These are phyloP conservation scores for Bursaphelenchus mucronatus DNA, from an alignment of 1,140 invertebrate species.

Conservation along the genomic window DNA sequence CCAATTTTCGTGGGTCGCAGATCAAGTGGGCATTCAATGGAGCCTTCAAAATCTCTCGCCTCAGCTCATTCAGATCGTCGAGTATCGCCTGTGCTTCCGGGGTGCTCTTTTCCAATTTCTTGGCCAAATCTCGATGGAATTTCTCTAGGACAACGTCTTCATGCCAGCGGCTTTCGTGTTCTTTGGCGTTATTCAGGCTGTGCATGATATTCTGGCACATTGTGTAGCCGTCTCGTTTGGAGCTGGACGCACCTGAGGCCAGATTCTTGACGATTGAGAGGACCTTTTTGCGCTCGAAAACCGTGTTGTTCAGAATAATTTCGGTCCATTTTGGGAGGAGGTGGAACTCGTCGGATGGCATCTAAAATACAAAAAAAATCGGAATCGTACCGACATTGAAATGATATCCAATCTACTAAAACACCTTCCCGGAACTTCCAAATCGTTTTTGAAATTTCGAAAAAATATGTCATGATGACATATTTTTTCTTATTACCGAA, in stretches of 20 bases:
- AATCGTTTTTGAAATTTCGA: too few species aligned
- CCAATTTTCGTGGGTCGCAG: conserved; percentile 27
- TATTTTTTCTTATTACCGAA: too few species aligned
- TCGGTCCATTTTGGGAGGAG: conserved; percentile 41
- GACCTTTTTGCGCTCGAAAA: conserved; percentile 16
- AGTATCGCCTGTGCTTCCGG: conserved; percentile 14
- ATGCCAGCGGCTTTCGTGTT: conserved; percentile 30
- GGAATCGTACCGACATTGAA: too few species aligned
- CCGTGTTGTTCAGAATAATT: conserved; percentile 22
- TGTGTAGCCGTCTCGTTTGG: conserved; percentile 32
- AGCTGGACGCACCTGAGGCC: conserved; percentile 26
- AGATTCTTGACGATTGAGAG: conserved; percentile 34
- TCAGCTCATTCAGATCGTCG: conserved; percentile 12
- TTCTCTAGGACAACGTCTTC: conserved; percentile 30
- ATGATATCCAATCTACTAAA: too few species aligned
- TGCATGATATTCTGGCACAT: conserved; percentile 11
- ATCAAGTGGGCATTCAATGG: conserved; percentile 32
- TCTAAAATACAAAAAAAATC: too few species aligned
- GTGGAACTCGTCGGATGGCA: conserved; percentile 9
- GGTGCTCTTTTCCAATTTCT: conserved; percentile 11
- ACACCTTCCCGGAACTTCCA: too few species aligned
- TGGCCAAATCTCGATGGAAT: conserved; percentile 34
- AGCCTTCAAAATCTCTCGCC: conserved; percentile 6
- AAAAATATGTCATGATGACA: too few species aligned
- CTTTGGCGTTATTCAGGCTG: conserved; percentile 20